phyloP scores from a whole-genome alignment of 1,140 invertebrate species.

The Elymnias hypermnestra region DNA sequence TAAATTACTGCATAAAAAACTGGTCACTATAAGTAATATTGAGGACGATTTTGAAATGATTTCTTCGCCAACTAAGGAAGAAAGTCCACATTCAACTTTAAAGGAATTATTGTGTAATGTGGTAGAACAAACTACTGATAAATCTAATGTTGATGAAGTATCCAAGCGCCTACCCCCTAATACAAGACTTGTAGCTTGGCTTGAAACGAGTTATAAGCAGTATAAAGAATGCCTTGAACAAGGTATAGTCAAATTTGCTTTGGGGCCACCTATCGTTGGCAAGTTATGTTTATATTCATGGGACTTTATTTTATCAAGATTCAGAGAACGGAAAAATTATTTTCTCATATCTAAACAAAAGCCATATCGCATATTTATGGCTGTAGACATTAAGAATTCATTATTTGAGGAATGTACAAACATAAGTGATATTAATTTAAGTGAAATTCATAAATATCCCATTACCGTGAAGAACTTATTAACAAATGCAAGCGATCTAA shows the following conservation, averaged over 20 bases:
- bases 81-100: slow-evolving; percentile 1
- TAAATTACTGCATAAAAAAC: slow-evolving; percentile 36
- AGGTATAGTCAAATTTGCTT: slow-evolving; percentile 32
- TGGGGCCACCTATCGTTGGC: slow-evolving; percentile 46
- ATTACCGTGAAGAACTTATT: slow-evolving; percentile 53
- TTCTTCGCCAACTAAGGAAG: slow-evolving; percentile 1
- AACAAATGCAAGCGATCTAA: slow-evolving; percentile 39
- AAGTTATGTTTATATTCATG: slow-evolving; percentile 52
- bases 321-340: slow-evolving; percentile 52
- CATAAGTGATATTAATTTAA: slow-evolving; percentile 47
- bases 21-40: slow-evolving; percentile 24
- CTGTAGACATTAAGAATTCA: slow-evolving; percentile 32
- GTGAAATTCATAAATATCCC: slow-evolving; percentile 51
- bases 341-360: slow-evolving; percentile 45
- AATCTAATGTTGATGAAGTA: background rate
- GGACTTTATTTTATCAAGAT: slow-evolving; percentile 58
- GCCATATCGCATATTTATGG: slow-evolving; percentile 57
- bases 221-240: slow-evolving; percentile 36
- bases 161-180: slow-evolving; percentile 23
- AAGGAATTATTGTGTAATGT: slow-evolving; percentile 21
- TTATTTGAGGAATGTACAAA: slow-evolving; percentile 51
- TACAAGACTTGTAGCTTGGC: slow-evolving; percentile 47
- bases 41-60: slow-evolving; percentile 5
- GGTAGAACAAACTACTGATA: slow-evolving; percentile 8
- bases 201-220: slow-evolving; percentile 51